Evolutionary conservation across 2,797 vertebrate genomes (phyloP), one percentile per base, ranked within the genome.

Genomic region (Emys orbicularis): DNA sequence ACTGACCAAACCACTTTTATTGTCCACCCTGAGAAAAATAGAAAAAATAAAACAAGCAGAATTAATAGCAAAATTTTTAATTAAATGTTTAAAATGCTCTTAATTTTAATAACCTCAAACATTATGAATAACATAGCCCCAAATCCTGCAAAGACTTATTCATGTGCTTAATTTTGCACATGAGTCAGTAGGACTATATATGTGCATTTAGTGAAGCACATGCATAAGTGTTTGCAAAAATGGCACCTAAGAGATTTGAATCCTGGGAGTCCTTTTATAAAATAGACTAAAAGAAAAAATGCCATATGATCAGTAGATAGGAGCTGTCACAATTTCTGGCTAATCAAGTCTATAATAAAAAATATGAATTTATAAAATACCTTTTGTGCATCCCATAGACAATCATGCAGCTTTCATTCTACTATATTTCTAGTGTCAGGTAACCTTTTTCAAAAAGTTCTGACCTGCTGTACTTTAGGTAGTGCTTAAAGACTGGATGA

Each of bases 61-160:
- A 72, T 72, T 7, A 19, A 61, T 84, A 93, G 76, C 90, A 8
- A 50, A 50, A 86, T 84, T 84, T 84, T 0, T 1, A 21, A 91
- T 87, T 87, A 89, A 19, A 23, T 83, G 37, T 76, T 88, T 44
- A 86, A 92, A 95, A 27, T 19, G 85, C 7, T 11, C 34, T 56
- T 54, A 85, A 12, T 79, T 95, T 95, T 89, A 94, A n/a, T n/a
- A 65, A 72, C 27, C 34, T 81, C 91, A 93, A 94, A 34, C 79
- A 95, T 90, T 61, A 56, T 90, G 84, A 92, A 49, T 34, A 21
- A 2, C 81, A 76, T 72, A 84, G 23, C 18, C 49, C 86, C 23
- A 76, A 31, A 12, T 65, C 29, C 74, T 89, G 47, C 16, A 57
- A 2, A 53, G 81, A 56, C 44, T 93, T 89, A 19, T 52, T 25